These are phyloP conservation scores for Agrochola macilenta DNA, from an alignment of 2,888 invertebrate genomes.

Conservation along the genomic window DNA sequence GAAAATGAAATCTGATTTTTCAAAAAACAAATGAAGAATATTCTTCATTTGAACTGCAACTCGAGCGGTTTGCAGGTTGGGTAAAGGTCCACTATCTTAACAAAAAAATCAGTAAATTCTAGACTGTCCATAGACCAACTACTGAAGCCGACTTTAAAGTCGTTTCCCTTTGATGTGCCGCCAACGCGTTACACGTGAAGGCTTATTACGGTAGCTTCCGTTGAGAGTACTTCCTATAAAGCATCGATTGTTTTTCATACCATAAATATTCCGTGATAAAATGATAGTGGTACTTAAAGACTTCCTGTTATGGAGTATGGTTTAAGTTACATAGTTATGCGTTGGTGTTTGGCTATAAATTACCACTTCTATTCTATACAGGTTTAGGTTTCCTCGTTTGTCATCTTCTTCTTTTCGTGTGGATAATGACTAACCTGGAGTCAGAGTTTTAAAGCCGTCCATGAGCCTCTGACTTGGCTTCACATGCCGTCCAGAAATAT, in stretches of 20 bases:
- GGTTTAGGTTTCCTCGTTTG: neutral
- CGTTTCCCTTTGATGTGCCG: conserved; percentile 59
- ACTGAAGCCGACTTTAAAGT: conserved; percentile 48
- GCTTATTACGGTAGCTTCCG: conserved; percentile 63
- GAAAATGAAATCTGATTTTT: no score
- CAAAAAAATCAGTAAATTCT: conserved; percentile 8
- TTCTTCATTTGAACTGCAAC: no score
- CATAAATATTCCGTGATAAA: conserved; percentile 54
- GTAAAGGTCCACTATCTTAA: no score
- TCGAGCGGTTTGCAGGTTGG: no score
- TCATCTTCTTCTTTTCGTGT: no score
- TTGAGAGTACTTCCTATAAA: conserved; percentile 32
- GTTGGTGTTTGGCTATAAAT: neutral
- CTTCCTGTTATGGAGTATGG: conserved; percentile 28
- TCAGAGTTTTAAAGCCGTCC: no score
- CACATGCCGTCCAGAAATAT: no score
- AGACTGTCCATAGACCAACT: conserved; percentile 6
- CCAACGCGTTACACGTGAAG: conserved; percentile 31
- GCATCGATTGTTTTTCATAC: conserved; percentile 47
- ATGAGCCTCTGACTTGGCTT: no score
- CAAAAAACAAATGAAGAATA: no score
- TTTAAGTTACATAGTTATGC: neutral
- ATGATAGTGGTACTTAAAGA: conserved; percentile 21
- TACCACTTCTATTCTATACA: neutral
- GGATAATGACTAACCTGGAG: no score